These are phyloP conservation scores for Panthera uncia DNA, from an alignment of 2,113 vertebrate species.

Conservation along the genomic window DNA sequence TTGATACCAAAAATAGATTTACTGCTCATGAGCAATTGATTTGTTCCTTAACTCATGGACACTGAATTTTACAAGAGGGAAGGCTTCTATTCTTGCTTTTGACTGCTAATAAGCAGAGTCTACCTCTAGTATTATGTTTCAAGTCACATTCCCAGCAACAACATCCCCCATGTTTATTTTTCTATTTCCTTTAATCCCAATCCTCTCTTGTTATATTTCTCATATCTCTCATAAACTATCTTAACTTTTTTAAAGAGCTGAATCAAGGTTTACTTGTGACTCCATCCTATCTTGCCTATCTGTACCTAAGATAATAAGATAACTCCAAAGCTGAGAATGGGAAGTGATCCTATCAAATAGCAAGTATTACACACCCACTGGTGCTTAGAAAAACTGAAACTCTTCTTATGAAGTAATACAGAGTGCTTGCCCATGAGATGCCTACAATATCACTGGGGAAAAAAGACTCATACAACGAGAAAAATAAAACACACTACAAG, in stretches of 20 bases:
- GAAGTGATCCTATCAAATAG: neutral
- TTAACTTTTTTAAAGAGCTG: neutral
- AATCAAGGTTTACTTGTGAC: neutral
- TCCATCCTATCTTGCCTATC: neutral
- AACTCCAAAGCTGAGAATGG: neutral
- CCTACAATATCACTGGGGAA: neutral
- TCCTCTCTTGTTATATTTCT: neutral
- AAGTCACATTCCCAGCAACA: neutral
- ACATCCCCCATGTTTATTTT: neutral
- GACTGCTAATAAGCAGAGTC: neutral
- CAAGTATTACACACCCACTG: neutral
- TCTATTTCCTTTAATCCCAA: neutral
- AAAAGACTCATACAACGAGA: neutral
- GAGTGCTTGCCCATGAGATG: neutral
- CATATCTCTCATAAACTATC: neutral
- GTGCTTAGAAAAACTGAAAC: neutral
- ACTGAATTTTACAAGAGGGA: neutral
- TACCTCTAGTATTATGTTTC: neutral
- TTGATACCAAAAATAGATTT: slow-evolving; percentile 57
- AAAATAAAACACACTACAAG: neutral
- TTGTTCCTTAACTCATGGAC: neutral
- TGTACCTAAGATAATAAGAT: neutral
- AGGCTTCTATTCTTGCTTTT: neutral
- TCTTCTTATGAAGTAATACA: neutral
- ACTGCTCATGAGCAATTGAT: slow-evolving; percentile 15